phyloP scores from a whole-genome alignment of 2,113 vertebrate genomes.

The Lepus europaeus region DNA sequence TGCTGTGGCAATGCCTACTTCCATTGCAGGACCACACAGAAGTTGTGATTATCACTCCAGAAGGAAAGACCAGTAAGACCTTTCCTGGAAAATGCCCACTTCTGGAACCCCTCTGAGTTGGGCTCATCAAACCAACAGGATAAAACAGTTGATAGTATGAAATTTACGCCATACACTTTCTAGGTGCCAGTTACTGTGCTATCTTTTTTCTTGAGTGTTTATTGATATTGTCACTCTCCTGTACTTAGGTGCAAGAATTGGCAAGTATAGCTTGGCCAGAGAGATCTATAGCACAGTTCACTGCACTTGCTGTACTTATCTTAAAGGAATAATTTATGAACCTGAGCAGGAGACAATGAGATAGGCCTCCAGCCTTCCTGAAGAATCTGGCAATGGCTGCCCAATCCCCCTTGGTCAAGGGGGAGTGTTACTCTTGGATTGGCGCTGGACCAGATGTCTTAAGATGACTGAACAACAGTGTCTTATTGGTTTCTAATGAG shows the following conservation, averaged over 20 bases:
- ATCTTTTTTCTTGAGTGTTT: background rate
- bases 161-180: background rate
- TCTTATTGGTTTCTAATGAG: background rate
- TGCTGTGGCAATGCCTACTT: background rate
- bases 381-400: background rate
- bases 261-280: background rate
- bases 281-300: background rate
- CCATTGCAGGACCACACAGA: background rate
- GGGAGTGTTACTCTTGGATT: background rate
- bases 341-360: background rate
- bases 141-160: background rate
- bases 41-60: background rate
- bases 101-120: background rate
- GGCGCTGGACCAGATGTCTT: background rate
- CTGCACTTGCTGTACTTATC: background rate
- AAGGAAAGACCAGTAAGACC: background rate
- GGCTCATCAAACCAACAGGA: background rate
- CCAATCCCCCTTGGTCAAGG: background rate
- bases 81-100: background rate
- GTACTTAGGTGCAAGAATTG: background rate
- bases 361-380: background rate
- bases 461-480: background rate
- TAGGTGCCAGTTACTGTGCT: background rate
- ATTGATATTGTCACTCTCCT: background rate
- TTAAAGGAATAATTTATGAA: background rate